Evolutionary conservation across 2,113 vertebrate genomes (phyloP), one percentile per base, ranked within the genome.

Genomic region (Colistium nudipinnis): DNA sequence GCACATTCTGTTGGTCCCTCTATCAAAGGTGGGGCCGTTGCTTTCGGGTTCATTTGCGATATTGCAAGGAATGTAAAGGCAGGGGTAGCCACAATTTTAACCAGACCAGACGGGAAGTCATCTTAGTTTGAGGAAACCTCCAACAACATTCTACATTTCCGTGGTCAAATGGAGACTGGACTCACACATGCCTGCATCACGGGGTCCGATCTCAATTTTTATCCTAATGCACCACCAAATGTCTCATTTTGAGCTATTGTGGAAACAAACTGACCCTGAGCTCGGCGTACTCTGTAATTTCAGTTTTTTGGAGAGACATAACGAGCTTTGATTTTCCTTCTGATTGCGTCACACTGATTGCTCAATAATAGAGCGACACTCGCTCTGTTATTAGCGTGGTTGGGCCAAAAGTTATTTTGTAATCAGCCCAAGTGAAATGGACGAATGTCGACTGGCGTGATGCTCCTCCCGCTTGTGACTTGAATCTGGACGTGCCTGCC

Each of bases 321-420:
- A 75, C 53, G 54, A 75, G 43, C 27, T 56, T 49, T 62, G 54
- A 69, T 77, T 80, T 77, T 57, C 65, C 70, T 51, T 47, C 63
- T 78, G 74, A 87, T 87, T 84, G 66, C 68, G 71, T 80, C 70
- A 73, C 66, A 28, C 68, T 68, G 69, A 85, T 62, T 81, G 45
- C 54, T 73, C n/a, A 31, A 49, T 43, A 60, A 27, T 19, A 22
- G 62, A 62, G 35, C 33, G 19, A 28, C 28, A 51, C 25, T 14
- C 11, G 31, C 65, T 19, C 31, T 49, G 49, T 61, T 41, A 66
- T 78, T 71, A 31, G 30, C 45, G 51, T 47, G 35, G 47, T 72
- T 56, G 33, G 52, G 24, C 17, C 36, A 47, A 65, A 65, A 45
- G 33, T 38, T 17, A 47, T 60, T 68, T 43, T 41, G 28, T 63